Evolutionary conservation across 2,797 vertebrate genomes (phyloP), one percentile per base, ranked within the genome.

Genomic region (Helarctos malayanus): DNA sequence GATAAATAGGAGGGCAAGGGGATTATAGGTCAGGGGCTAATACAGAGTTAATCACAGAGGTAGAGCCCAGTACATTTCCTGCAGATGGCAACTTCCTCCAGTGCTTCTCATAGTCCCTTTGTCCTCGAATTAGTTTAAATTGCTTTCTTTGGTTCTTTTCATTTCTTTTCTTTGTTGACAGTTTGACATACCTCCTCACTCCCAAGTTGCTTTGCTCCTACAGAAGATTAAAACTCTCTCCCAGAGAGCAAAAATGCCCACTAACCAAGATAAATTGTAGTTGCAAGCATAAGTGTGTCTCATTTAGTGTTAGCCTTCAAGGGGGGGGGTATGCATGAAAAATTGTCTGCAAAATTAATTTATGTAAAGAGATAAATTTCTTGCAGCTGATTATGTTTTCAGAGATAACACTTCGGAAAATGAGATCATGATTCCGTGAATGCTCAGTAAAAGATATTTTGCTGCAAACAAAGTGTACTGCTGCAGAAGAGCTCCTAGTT

Each of bases 261-360:
- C 78, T 94, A 95, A 94, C 94, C 32, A 92, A 96, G 94, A 97
- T 80, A 94, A 95, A 95, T 92, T 81, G 59, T 81, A n/a, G 80
- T 91, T 92, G 87, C 47, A 76, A 93, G 69, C 29, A 0, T 68
- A 69, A 83, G 81, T 89, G 57, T 91, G 91, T 95, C 80, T 97
- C 87, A 94, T 96, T 95, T 92, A 97, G 85, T 94, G 32, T 86
- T 93, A 95, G 69, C 92, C 85, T 96, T 95, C 90, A 91, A 92
- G 18, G 18, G 18, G 18, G 59, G 86, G 63, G 73, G 79, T 76
- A 41, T 76, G 82, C 19, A 14, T 92, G 87, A 93, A 97, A 95
- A 95, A 94, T 94, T 82, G 63, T 78, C 84, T 81, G 56, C 61
- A 88, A 92, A 95, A 94, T 96, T 98, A 96, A 97, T 97, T 96